These are phyloP conservation scores for Prionchulus punctatus DNA, from an alignment of 2,888 invertebrate species.

Conservation along the genomic window DNA sequence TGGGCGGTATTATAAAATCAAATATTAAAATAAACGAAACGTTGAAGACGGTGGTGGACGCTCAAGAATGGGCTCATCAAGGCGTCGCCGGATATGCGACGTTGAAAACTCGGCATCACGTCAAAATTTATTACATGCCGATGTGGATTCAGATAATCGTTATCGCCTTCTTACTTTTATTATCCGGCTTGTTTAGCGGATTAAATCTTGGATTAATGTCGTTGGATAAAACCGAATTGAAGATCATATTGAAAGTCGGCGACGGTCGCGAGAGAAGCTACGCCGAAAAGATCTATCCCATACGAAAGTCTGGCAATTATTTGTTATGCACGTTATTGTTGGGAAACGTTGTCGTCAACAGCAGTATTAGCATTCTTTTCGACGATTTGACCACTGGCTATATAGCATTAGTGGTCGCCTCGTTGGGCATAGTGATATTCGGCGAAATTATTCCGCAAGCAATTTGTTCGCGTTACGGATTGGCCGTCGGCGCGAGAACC, in stretches of 20 bases:
- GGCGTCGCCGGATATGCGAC: background rate
- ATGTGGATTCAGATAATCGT: slow-evolving; percentile 57
- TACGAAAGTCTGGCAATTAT: slow-evolving; percentile 82
- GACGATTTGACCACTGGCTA: slow-evolving; percentile 77
- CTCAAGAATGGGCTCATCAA: background rate
- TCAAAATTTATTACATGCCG: slow-evolving; percentile 41
- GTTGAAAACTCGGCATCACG: background rate
- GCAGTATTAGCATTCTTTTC: slow-evolving; percentile 83
- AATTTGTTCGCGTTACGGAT: slow-evolving; percentile 60
- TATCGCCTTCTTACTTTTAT: slow-evolving; percentile 54
- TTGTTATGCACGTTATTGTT: slow-evolving; percentile 52
- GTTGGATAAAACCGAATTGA: slow-evolving; percentile 78
- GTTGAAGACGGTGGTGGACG: background rate
- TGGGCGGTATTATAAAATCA: background rate
- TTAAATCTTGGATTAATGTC: slow-evolving; percentile 88
- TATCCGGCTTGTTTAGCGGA: slow-evolving; percentile 90
- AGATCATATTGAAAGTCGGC: slow-evolving; percentile 81
- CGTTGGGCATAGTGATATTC: slow-evolving; percentile 66
- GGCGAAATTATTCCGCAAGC: slow-evolving; percentile 84
- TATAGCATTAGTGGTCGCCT: slow-evolving; percentile 16
- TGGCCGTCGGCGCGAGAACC: slow-evolving; percentile 86
- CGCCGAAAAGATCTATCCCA: slow-evolving; percentile 68
- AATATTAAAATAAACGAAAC: background rate
- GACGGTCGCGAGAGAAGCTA: slow-evolving; percentile 49
- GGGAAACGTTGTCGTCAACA: slow-evolving; percentile 85